These are phyloP conservation scores for Hofmannophila pseudospretella DNA, from an alignment of 2,888 invertebrate genomes.

Conservation along the genomic window DNA sequence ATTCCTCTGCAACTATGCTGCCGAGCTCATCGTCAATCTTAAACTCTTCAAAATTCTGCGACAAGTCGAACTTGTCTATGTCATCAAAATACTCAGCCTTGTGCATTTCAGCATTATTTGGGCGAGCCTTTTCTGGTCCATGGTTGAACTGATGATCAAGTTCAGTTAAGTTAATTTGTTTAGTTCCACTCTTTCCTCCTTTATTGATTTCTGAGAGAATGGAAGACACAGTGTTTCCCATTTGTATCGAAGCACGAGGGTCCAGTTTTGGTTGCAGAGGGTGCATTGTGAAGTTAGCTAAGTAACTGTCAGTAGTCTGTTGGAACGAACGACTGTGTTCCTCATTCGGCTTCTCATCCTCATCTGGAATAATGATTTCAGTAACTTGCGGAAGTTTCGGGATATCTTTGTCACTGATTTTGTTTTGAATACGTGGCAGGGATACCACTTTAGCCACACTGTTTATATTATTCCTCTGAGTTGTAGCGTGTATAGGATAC, in stretches of 20 bases:
- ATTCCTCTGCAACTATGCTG: conserved; percentile 69
- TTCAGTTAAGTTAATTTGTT: conserved; percentile 66
- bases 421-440: conserved; percentile 62
- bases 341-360: conserved; percentile 70
- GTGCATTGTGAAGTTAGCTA: conserved; percentile 60
- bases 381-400: conserved; percentile 86
- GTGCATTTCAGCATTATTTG: conserved; percentile 45
- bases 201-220: conserved; percentile 78
- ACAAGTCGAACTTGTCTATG: conserved; percentile 81
- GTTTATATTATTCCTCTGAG: conserved; percentile 42
- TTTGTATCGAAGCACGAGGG: conserved; percentile 75
- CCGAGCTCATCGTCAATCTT: conserved; percentile 85
- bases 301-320: conserved; percentile 56
- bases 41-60: conserved; percentile 89
- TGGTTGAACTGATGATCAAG: conserved; percentile 66
- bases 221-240: conserved; percentile 80
- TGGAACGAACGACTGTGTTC: conserved; percentile 51
- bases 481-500: conserved; percentile 56
- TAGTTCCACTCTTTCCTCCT: conserved; percentile 61
- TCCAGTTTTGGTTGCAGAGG: conserved; percentile 67
- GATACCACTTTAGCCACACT: conserved; percentile 68
- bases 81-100: conserved; percentile 71
- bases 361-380: conserved; percentile 84
- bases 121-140: conserved; percentile 40
- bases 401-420: conserved; percentile 79